A percentile compares a stretch with the other conserved stretches of the same genome.
Evolutionary conservation across 2,888 invertebrate species (phyloP).

Genomic region (Trachelus tabidus): DNA sequence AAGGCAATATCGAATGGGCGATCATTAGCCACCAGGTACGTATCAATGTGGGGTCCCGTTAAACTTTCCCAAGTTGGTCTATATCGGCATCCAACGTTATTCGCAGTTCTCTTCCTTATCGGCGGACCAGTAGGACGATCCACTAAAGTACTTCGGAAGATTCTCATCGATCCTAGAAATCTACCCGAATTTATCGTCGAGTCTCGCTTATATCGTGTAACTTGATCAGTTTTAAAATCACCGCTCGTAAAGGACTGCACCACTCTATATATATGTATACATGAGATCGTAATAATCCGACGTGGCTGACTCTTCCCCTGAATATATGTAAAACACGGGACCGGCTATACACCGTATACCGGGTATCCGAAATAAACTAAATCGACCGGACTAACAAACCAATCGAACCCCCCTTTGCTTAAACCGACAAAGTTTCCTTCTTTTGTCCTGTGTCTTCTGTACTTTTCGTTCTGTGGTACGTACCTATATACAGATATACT

Average conservation of each 20-base stretch:
- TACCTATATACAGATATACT: background rate
- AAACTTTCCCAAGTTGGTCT: background rate
- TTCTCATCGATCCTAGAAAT: background rate
- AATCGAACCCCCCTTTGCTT: slow-evolving; percentile 33
- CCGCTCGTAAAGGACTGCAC: background rate
- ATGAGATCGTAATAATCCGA: background rate
- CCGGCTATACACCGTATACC: background rate
- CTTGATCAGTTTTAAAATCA: background rate
- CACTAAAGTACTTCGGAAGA: background rate
- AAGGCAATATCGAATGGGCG: background rate
- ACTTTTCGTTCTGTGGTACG: background rate
- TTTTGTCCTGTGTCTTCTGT: background rate
- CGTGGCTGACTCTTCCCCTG: background rate
- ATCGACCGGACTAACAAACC: slow-evolving; percentile 35
- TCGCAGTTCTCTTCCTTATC: background rate
- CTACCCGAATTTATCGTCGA: background rate
- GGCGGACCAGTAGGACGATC: background rate
- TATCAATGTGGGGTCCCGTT: background rate
- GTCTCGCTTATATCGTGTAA: slow-evolving; percentile 4
- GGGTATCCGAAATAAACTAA: slow-evolving; percentile 17
- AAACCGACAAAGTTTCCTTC: background rate
- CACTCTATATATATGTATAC: background rate
- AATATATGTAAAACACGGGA: background rate
- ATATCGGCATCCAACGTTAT: background rate
- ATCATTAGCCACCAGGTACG: background rate